phyloP scores from a whole-genome alignment of 2,888 invertebrate species.

The Ophion costatus region DNA sequence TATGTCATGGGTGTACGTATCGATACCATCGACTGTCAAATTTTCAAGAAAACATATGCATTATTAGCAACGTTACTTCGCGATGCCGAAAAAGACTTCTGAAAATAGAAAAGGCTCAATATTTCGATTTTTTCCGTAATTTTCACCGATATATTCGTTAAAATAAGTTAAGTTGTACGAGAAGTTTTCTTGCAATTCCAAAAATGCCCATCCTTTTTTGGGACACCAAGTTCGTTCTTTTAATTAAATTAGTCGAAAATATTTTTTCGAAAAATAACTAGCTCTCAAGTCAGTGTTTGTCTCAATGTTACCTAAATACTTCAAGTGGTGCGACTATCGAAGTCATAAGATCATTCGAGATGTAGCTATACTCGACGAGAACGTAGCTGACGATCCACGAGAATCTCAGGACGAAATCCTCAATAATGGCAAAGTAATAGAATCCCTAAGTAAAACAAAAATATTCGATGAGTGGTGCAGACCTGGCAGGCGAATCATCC shows the following conservation, averaged over 20 bases:
- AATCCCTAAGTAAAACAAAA: conserved; percentile 88
- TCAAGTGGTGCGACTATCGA: conserved; percentile 93
- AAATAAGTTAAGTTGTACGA: too few relatives aligned
- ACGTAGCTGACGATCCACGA: conserved; percentile 96
- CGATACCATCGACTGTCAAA: too few relatives aligned
- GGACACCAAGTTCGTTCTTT: too few relatives aligned
- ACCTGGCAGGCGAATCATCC: background rate
- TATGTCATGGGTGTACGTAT: too few relatives aligned
- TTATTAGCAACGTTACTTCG: background rate
- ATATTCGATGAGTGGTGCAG: background rate
- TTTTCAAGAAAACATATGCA: background rate
- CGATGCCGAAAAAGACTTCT: too few relatives aligned
- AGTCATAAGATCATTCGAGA: conserved; percentile 92
- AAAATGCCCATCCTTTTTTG: background rate
- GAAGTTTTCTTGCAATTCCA: background rate
- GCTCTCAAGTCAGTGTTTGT: background rate
- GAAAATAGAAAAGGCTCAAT: too few relatives aligned
- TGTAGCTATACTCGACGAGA: conserved; percentile 90
- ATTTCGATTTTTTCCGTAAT: too few relatives aligned
- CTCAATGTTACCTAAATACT: conserved; percentile 90
- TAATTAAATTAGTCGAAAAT: background rate
- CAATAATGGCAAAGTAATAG: conserved; percentile 98
- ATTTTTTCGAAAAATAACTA: background rate
- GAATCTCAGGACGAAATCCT: conserved; percentile 96
- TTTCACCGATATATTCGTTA: background rate